Evolutionary conservation across 2,888 invertebrate genomes (phyloP).

Genomic region (Leucophenga montana): DNA sequence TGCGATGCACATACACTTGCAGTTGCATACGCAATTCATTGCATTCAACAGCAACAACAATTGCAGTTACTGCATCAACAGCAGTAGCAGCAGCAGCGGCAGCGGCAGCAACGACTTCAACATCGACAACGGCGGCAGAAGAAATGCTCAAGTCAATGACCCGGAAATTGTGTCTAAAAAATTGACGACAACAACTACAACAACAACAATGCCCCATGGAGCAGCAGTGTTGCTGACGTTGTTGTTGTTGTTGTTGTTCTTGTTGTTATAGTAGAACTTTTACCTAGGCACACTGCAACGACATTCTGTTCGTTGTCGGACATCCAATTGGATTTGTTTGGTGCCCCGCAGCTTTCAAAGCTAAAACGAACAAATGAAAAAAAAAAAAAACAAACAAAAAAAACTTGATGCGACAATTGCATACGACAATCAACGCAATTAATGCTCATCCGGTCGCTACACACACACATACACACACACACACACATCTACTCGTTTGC

Average conservation of each 20-base stretch:
- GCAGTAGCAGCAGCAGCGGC: background rate
- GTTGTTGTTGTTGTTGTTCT: background rate
- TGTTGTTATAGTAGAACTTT: constrained; percentile 56
- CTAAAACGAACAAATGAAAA: background rate
- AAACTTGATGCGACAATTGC: constrained; percentile 56
- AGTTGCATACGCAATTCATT: constrained; percentile 69
- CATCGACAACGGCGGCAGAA: constrained; percentile 30
- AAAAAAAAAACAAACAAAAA: background rate
- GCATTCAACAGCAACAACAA: constrained; percentile 44
- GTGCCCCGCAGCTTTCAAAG: constrained; percentile 18
- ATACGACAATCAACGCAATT: constrained; percentile 64
- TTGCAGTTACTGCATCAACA: background rate
- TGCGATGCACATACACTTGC: constrained; percentile 52
- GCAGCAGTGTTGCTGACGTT: constrained; percentile 36
- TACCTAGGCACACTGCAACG: constrained; percentile 52
- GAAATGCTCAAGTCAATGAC: constrained; percentile 72
- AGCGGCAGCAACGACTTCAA: too few species aligned
- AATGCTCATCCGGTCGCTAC: constrained; percentile 67
- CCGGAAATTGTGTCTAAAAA: constrained; percentile 73
- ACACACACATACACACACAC: constrained; percentile 36
- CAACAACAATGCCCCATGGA: constrained; percentile 39
- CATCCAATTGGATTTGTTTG: constrained; percentile 17
- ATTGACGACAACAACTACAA: constrained; percentile 59
- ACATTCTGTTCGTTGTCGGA: background rate
- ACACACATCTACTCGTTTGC: background rate